Evolutionary conservation across 1,140 invertebrate genomes (phyloP).

Genomic region (Macrobrachium rosenbergii): DNA sequence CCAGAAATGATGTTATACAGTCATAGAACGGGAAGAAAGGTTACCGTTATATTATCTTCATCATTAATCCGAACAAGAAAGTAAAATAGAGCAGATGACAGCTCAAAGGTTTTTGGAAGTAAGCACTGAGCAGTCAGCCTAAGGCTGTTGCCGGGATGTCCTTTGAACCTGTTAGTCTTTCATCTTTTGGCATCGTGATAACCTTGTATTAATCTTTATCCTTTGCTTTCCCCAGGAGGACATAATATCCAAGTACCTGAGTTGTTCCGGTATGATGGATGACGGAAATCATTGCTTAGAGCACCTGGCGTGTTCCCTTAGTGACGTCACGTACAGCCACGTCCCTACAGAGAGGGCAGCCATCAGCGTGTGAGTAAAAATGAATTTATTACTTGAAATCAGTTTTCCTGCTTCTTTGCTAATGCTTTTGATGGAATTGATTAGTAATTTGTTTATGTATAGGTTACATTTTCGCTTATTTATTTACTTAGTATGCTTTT

Average conservation of each 20-base stretch:
- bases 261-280: constrained; percentile 2
- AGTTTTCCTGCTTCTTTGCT: not conserved
- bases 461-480: too few relatives aligned
- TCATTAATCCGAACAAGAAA: too few relatives aligned
- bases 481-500: not conserved
- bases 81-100: too few relatives aligned
- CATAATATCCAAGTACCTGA: constrained; percentile 32
- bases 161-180: too few relatives aligned
- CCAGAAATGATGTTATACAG: too few relatives aligned
- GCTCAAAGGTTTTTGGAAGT: too few relatives aligned
- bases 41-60: too few relatives aligned
- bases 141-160: not conserved
- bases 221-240: constrained; percentile 14
- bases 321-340: constrained; percentile 23
- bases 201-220: not conserved
- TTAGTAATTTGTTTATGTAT: too few relatives aligned
- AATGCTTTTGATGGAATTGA: not conserved
- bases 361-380: constrained; percentile 12
- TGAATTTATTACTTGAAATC: not conserved
- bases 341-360: constrained; percentile 15
- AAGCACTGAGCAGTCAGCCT: too few relatives aligned
- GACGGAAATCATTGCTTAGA: constrained; percentile 38
- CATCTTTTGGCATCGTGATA: not conserved
- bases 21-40: too few relatives aligned
- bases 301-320: constrained; percentile 28